Base-by-base conservation (phyloP, 2,797 vertebrate species). In the Brotula barbata region DNA sequence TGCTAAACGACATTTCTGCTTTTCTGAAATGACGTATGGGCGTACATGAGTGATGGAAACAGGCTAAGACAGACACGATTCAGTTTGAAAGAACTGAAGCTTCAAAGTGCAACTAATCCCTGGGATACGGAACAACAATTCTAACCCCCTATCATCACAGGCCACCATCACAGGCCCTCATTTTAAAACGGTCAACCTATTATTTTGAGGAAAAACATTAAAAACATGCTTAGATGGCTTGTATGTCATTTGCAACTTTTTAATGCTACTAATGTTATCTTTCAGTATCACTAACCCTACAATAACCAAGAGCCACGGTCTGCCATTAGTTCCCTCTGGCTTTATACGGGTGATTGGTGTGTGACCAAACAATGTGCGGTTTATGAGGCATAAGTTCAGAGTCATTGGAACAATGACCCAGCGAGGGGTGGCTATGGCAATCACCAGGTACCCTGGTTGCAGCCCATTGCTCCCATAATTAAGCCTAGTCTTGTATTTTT, bases 31-130 rank as follows among this genome's bases (percentile, higher is more conserved):
- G 77, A 82, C 44, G 28, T 79, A 63, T 39, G 63, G 51, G 22
- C 59, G 70, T 73, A 66, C 39, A 47, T 59, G 73, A 78, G 52
- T 79, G 77, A 85, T 64, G 59, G 71, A 69, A 64, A 74, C 48
- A 25, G 28, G 57, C 63, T 47, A 12, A 73, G 76, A 79, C 69
- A 71, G 77, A 75, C 57, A 25, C n/a, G 40, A 6, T 46, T 58
- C 22, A 48, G 72, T 74, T 65, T 58, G 41, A 58, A 16, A 71
- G 55, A 20, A 56, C 53, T 25, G 56, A 52, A 58, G 49, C 46
- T 36, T 57, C 42, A 55, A 62, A 60, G 63, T 23, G 14, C 17
- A 55, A 58, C 50, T 47, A 36, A 56, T 55, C 48, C 17, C 61
- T 28, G 53, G 59, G 60, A n/a, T n/a, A n/a, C n/a, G n/a, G n/a